Evolutionary conservation across 2,113 vertebrate species (phyloP).

Genomic region (Cyprinus carpio): DNA sequence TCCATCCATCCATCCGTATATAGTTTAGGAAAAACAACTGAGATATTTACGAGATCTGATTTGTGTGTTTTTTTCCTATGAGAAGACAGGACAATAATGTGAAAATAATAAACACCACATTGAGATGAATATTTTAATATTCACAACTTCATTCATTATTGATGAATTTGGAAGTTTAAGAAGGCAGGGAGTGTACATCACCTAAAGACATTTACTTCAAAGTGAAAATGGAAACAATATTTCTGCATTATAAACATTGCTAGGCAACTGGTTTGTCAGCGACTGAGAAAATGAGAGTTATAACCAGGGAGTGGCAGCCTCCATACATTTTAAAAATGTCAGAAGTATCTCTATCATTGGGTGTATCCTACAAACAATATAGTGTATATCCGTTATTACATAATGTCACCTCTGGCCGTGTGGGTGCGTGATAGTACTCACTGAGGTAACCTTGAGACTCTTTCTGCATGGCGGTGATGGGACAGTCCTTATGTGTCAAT

Average conservation of each 20-base stretch:
- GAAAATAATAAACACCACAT: not conserved
- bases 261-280: slow-evolving; percentile 66
- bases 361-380: slow-evolving; percentile 37
- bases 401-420: slow-evolving; percentile 3
- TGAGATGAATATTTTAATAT: not conserved
- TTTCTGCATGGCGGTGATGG: slow-evolving; percentile 99
- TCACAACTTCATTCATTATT: not conserved
- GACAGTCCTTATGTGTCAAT: slow-evolving; percentile 99
- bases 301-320: slow-evolving; percentile 67
- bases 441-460: slow-evolving; percentile 99
- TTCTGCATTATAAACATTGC: not conserved
- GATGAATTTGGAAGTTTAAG: not conserved
- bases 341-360: slow-evolving; percentile 68
- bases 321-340: slow-evolving; percentile 68
- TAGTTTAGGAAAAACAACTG: not conserved
- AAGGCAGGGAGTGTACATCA: not conserved
- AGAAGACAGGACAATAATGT: slow-evolving; percentile 12
- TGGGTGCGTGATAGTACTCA: slow-evolving; percentile 76
- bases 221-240: not conserved
- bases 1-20: not conserved
- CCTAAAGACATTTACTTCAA: not conserved
- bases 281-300: slow-evolving; percentile 63
- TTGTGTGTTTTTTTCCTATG: not conserved
- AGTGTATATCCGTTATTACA: slow-evolving; percentile 1
- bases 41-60: not conserved